Base-by-base conservation (phyloP, 2,797 vertebrate species). In the Clarias platycephalus region DNA sequence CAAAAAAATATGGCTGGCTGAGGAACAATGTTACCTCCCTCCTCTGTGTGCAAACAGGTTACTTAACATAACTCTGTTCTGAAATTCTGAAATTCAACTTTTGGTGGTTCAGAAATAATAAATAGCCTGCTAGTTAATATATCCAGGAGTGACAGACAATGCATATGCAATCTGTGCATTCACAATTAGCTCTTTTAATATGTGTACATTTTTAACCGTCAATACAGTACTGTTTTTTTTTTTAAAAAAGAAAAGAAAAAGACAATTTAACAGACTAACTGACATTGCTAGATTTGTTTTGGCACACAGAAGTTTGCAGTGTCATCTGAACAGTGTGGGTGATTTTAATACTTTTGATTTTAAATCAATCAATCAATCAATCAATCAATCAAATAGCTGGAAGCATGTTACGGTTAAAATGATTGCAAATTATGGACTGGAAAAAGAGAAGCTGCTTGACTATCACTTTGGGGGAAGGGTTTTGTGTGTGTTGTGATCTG, bases 401-500 rank as follows among this genome's bases (percentile, higher is more conserved):
- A 4, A 75, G 1, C 26, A 55, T 28, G 15, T 37, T 53, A 8
- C 16, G 44, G 71, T 26, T 16, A 74, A 74, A 31, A 71, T 72
- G 2, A 63, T 40, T 85, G 26, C 10, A 31, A 31, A 84, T 55
- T 20, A 49, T 67, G 12, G 6, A 28, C 76, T 63, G 34, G 18
- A 24, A 26, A 6, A 22, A 68, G 40, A 64, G 37, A 84, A 79
- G 67, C 18, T 71, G 18, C 22, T 63, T 81, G 66, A 82, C 62
- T 16, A 74, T 57, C 24, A 44, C 60, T 15, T 49, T 24, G 62
- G 31, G 68, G 84, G 71, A 63, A 44, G 34, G 44, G 22, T 62
- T 67, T 40, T 80, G 76, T 58, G 76, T 58, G 13, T 53, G 53
- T 67, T 66, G 79, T n/a, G 62, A 55, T 62, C 68, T 84, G 58